Conservation (phyloP, 1,140 invertebrate genomes). For the Cotesia vestalis region DNA sequence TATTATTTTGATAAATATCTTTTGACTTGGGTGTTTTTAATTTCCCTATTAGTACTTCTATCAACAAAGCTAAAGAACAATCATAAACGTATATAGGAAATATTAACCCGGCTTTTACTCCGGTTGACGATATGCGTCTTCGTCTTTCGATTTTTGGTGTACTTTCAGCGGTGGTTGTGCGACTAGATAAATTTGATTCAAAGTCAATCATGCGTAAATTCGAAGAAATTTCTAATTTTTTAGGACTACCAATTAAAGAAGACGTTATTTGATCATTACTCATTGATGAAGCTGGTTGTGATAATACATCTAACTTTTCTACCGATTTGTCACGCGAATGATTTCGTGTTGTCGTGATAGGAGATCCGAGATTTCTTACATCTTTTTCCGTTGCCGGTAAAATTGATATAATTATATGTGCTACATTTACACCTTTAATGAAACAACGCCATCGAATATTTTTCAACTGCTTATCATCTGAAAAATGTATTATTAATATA, state of each 20-base stretch:
- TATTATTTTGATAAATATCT: constrained; percentile 68
- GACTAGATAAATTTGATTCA: constrained; percentile 46
- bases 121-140: constrained; percentile 37
- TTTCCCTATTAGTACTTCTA: constrained; percentile 70
- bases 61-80: constrained; percentile 71
- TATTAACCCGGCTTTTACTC: constrained; percentile 53
- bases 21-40: constrained; percentile 57
- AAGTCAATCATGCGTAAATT: constrained; percentile 28
- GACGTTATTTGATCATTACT: constrained; percentile 20
- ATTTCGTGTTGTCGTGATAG: constrained; percentile 24
- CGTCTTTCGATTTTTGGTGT: constrained; percentile 40
- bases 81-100: constrained; percentile 79
- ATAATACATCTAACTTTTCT: constrained; percentile 15
- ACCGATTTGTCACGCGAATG: constrained; percentile 21
- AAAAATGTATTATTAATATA: constrained; percentile 23
- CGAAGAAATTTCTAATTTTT: constrained; percentile 28
- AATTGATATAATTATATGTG: constrained; percentile 76
- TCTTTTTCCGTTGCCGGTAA: constrained; percentile 72
- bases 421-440: constrained; percentile 71
- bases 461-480: constrained; percentile 31
- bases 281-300: background rate
- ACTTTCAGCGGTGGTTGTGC: constrained; percentile 40
- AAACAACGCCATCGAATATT: constrained; percentile 73
- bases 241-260: constrained; percentile 29
- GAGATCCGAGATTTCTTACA: constrained; percentile 63